Percentiles rank a stretch among this genome's conserved stretches.
Conservation (phyloP, 2,888 invertebrate species). For the Drosophila robusta region DNA sequence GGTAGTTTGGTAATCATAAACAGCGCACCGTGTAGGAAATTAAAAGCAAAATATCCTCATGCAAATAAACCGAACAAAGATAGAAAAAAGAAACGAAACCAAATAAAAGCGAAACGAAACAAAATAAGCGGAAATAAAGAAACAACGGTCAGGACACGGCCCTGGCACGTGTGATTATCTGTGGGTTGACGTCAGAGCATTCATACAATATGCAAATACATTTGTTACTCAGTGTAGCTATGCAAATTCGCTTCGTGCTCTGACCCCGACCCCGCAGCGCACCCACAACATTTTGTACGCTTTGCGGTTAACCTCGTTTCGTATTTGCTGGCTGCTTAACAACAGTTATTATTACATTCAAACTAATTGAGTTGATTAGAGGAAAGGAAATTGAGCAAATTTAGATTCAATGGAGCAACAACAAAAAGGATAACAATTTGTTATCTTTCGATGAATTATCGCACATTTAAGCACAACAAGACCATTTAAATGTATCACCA, state of each 20-base stretch:
- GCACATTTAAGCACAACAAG: neutral
- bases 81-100: slow-evolving; percentile 12
- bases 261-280: neutral
- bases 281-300: slow-evolving; percentile 52
- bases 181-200: slow-evolving; percentile 46
- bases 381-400: slow-evolving; percentile 64
- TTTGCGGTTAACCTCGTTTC: slow-evolving; percentile 58
- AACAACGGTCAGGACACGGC: slow-evolving; percentile 45
- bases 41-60: slow-evolving; percentile 73
- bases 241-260: slow-evolving; percentile 56
- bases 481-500: slow-evolving; percentile 1
- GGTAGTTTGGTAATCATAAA: slow-evolving; percentile 68
- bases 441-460: neutral
- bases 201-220: slow-evolving; percentile 76
- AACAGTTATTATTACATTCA: slow-evolving; percentile 72
- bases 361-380: slow-evolving; percentile 77
- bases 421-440: slow-evolving; percentile 21
- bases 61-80: slow-evolving; percentile 44
- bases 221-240: slow-evolving; percentile 54
- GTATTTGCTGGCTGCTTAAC: slow-evolving; percentile 55
- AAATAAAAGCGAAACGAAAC: slow-evolving; percentile 17
- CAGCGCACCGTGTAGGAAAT: slow-evolving; percentile 72
- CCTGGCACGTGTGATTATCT: slow-evolving; percentile 66
- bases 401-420: slow-evolving; percentile 39
- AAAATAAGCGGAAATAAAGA: slow-evolving; percentile 59